Base-by-base conservation (phyloP, 2,888 invertebrate genomes). In the Macrosiphum euphorbiae region DNA sequence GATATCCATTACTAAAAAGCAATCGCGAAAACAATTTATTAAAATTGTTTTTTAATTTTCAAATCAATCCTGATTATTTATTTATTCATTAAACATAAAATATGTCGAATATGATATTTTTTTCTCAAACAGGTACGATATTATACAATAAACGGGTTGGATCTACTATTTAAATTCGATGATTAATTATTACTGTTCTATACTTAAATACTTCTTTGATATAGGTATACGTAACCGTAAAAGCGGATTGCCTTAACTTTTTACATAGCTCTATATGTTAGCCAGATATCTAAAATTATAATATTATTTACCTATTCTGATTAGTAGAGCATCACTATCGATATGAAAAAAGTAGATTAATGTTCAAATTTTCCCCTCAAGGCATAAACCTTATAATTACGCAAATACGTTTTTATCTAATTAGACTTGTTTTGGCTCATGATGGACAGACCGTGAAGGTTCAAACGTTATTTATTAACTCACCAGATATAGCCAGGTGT, bases 371-470 rank as follows among this genome's bases (percentile, higher is more conserved):
- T 24, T n/a, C 41, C 10, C 41, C 41, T 44, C 4, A 41, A 24
- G 90, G 1, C 28, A 84, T 41, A 85, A 85, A 41, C 85, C 35
- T 35, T 55, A 55, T 91, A 84, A 91, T 85, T 44, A 91, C n/a
- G 58, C n/a, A 58, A 55, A 91, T 85, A 24, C 55, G 8, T 52
- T 84, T 58, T 47, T 35, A 58, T 91, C n/a, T 89, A 92, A 92
- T 89, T 78, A 84, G 67, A 92, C 88, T 92, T 41, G 88, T 92
- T 88, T 92, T 92, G 67, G 67, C 88, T 92, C 26, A 11, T 78
- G 92, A 88, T 67, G 88, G 52, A 92, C 88, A n/a, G 84, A 92
- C 92, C 92, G 88, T 89, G 88, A 92, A 92, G n/a, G 35, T 52
- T 88, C 58, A 47, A 35, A 88, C 41, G 86, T 87, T 87, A 67